Percentiles rank a stretch among this genome's conserved stretches.
Conservation (phyloP, 35 echinoderm and acorn worm genomes). For the Acanthaster planci region DNA sequence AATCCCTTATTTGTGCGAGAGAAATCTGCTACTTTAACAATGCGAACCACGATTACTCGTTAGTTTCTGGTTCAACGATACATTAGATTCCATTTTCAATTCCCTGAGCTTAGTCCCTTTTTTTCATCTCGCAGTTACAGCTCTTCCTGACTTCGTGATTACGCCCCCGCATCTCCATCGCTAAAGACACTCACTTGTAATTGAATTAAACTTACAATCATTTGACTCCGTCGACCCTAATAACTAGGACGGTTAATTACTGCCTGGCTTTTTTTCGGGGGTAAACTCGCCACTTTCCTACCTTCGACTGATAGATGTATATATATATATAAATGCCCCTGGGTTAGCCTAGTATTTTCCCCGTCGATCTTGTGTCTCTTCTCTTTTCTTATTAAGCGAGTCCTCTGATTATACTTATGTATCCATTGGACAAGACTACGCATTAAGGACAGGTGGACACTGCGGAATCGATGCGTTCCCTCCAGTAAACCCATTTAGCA, state of each 20-base stretch:
- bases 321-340: not conserved
- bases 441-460: constrained; percentile 29
- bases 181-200: not conserved
- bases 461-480: constrained; percentile 4
- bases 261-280: not conserved
- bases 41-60: no score
- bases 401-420: constrained; percentile 6
- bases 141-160: no score
- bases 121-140: no score
- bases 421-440: constrained; percentile 8
- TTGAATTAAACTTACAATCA: constrained; percentile 32
- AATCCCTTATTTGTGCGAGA: no score
- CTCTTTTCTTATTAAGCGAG: not conserved
- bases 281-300: not conserved
- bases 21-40: no score
- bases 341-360: not conserved
- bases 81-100: no score
- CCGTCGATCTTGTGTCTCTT: not conserved
- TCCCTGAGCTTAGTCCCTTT: no score
- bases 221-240: not conserved
- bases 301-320: not conserved
- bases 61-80: no score
- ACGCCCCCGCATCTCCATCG: no score
- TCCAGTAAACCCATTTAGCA: constrained; percentile 21
- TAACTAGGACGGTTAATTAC: constrained; percentile 10